Percentiles rank a stretch among this genome's conserved stretches.
These are phyloP conservation scores for Pediacus dermestoides DNA, from an alignment of 2,888 invertebrate species.

Conservation along the genomic window DNA sequence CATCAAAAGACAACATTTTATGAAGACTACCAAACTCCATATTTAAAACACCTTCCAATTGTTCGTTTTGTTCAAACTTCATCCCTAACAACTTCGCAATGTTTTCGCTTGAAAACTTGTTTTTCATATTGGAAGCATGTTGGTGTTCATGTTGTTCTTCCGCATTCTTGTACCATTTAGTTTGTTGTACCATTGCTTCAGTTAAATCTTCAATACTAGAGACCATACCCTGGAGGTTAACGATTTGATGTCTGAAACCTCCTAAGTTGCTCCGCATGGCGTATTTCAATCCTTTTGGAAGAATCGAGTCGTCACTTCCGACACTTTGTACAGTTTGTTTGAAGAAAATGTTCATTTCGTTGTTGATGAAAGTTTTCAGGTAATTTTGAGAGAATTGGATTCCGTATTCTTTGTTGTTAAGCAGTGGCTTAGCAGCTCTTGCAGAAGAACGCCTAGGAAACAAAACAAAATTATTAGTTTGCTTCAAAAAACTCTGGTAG, in stretches of 20 bases:
- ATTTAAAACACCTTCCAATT: constrained; percentile 56
- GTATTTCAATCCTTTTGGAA: constrained; percentile 50
- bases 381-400: constrained; percentile 52
- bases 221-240: constrained; percentile 40
- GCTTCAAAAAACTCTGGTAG: constrained; percentile 2
- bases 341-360: constrained; percentile 49
- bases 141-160: constrained; percentile 27
- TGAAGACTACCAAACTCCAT: constrained; percentile 49
- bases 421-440: constrained; percentile 40
- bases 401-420: constrained; percentile 45
- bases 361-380: constrained; percentile 45
- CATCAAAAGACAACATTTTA: constrained; percentile 53
- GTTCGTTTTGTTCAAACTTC: constrained; percentile 50
- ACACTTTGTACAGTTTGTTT: constrained; percentile 49
- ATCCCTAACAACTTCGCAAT: constrained; percentile 57
- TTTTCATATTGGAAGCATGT: no score
- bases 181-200: constrained; percentile 33
- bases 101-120: constrained; percentile 52
- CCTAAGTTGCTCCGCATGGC: constrained; percentile 36
- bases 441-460: constrained; percentile 44
- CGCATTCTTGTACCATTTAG: constrained; percentile 25
- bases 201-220: constrained; percentile 48
- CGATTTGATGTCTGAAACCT: constrained; percentile 37
- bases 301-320: constrained; percentile 55
- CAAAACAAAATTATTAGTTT: constrained; percentile 6